phyloP scores from a whole-genome alignment of 2,888 invertebrate genomes.

The Eustalomyia histrio region DNA sequence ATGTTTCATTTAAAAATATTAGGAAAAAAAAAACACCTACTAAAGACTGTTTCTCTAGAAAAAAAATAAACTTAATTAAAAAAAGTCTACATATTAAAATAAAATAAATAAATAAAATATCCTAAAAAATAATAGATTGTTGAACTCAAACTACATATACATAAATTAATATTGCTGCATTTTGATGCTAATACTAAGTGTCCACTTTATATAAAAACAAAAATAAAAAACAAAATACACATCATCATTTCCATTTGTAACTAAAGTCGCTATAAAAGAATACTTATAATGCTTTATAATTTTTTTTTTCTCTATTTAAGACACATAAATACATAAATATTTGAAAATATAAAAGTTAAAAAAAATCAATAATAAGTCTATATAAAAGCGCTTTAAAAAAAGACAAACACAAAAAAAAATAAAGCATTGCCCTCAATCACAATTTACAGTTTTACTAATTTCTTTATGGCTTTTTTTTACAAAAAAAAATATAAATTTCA shows the following conservation, averaged over 20 bases:
- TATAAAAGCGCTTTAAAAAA: neutral
- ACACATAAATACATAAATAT: conserved; percentile 1
- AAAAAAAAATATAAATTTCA: neutral
- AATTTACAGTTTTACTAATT: neutral
- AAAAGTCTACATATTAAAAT: neutral
- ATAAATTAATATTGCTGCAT: conserved; percentile 49
- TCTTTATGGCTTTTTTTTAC: neutral
- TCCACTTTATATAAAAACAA: conserved; percentile 53
- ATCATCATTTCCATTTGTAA: conserved; percentile 70
- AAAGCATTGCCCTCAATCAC: neutral
- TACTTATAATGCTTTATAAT: conserved; percentile 38
- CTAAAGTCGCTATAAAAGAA: conserved; percentile 65
- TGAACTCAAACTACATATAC: conserved; percentile 15
- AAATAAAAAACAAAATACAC: conserved; percentile 54
- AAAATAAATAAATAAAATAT: neutral
- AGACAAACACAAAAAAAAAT: conserved; percentile 4
- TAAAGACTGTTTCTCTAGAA: neutral
- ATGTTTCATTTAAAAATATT: neutral
- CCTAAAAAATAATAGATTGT: neutral
- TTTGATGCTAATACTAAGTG: conserved; percentile 49
- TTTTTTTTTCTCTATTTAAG: conserved; percentile 67
- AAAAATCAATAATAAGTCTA: neutral
- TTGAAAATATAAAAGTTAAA: neutral
- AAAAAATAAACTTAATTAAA: neutral
- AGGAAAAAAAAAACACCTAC: neutral